These are phyloP conservation scores for Gambelia wislizenii DNA, from an alignment of 2,797 vertebrate genomes.

Conservation along the genomic window DNA sequence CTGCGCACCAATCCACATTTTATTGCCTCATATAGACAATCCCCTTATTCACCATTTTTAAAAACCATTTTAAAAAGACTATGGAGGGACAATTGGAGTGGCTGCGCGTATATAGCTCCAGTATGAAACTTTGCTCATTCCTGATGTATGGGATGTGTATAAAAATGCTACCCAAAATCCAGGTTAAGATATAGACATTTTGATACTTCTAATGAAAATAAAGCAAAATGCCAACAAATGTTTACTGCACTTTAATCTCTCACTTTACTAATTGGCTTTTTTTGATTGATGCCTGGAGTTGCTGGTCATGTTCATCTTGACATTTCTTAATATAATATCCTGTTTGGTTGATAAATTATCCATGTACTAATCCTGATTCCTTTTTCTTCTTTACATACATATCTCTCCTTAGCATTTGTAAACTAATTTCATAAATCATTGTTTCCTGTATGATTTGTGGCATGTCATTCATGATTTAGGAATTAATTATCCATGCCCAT, in stretches of 20 bases:
- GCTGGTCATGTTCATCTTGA: background rate
- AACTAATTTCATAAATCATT: conserved; percentile 11
- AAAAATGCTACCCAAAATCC: background rate
- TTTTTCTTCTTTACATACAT: conserved; percentile 13
- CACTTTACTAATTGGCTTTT: background rate
- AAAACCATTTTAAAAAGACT: no score
- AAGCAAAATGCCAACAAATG: background rate
- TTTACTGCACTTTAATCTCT: background rate
- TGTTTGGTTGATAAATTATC: conserved; percentile 20
- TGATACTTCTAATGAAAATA: background rate
- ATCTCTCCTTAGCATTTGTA: conserved; percentile 32
- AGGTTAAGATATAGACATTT: background rate
- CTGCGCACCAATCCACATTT: no score
- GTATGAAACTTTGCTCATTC: no score
- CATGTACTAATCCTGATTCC: background rate
- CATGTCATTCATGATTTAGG: conserved; percentile 2
- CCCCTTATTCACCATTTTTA: no score
- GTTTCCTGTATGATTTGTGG: background rate
- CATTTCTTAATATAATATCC: background rate
- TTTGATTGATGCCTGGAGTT: background rate
- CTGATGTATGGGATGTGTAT: background rate
- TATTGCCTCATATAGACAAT: no score
- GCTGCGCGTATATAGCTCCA: no score
- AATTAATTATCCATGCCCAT: conserved; percentile 8
- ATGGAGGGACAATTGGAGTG: no score